Evolutionary conservation across 2,888 invertebrate genomes (phyloP), one percentile per base, ranked within the genome.

Genomic region (Eupithecia exiguata): DNA sequence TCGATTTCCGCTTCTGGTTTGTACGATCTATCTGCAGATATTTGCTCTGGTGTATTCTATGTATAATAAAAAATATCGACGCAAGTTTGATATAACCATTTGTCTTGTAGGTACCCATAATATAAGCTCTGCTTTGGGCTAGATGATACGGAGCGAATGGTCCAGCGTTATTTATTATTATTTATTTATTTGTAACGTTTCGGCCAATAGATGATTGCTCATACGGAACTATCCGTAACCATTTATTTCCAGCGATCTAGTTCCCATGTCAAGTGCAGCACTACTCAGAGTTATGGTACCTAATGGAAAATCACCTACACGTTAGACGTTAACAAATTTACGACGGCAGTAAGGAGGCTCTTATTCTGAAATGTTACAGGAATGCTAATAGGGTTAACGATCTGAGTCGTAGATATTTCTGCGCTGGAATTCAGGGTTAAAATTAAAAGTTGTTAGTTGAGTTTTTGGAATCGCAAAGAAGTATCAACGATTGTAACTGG

Each of bases 231-330:
- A 21, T 62, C 35, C 58, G 58, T 58, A 58, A 25, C 53, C 2
- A 21, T 9, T 10, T 7, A 53, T 58, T 58, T 25, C 21, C 35
- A 62, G 21, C 63, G 63, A 65, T 65, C 35, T 65, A 65, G n/a
- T 65, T 65, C 38, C 10, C 63, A 65, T 35, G 38, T 36, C 58
- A 30, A 67, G 65, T 16, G 49, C 74, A 69, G 49, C 71, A 71
- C 71, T 69, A 69, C 79, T 81, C 30, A 72, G 61, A 75, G 83
- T 66, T 82, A 81, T 78, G 77, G 79, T 83, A 85, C 66, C 66
- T 66, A 66, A 87, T 86, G 88, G 88, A 87, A 89, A 88, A 86
- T 87, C 84, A 85, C 83, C 80, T 76, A 69, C 71, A 74, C 71
- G 77, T 80, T 78, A 82, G 83, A 84, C 79, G 80, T 79, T 82